Evolutionary conservation across 64 coral and sea anemone genomes (phyloP).

Genomic region (Actinia equina): DNA sequence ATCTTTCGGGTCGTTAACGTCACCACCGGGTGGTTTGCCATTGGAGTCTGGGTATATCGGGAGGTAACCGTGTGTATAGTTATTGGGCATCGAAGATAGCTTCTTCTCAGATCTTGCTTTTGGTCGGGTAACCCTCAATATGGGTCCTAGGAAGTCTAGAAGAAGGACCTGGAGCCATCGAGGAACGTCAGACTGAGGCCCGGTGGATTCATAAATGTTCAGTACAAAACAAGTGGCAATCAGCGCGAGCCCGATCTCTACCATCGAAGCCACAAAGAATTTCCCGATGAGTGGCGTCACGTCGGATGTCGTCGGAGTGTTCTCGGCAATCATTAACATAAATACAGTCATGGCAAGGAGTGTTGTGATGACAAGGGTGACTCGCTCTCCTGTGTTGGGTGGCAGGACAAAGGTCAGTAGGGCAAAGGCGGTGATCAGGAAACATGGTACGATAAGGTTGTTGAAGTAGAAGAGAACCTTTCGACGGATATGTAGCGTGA

Average conservation of each 20-base stretch:
- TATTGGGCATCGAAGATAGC: neutral
- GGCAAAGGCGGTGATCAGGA: conserved; percentile 90
- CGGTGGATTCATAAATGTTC: conserved; percentile 79
- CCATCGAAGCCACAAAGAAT: conserved; percentile 98
- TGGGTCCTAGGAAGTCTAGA: conserved; percentile 64
- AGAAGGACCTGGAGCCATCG: conserved; percentile 59
- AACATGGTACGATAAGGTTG: conserved; percentile 92
- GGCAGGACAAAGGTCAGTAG: conserved; percentile 93
- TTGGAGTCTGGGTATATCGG: conserved; percentile 71
- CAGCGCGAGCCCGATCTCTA: conserved; percentile 90
- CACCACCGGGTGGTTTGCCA: conserved; percentile 63
- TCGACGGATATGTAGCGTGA: conserved; percentile 84
- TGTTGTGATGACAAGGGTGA: conserved; percentile 95
- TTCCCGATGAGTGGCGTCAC: conserved; percentile 94
- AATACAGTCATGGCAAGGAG: conserved; percentile 95
- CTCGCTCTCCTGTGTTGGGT: conserved; percentile 89
- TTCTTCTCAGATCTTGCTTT: conserved; percentile 44
- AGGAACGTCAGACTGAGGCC: conserved; percentile 69
- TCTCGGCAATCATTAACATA: conserved; percentile 98
- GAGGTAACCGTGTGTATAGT: conserved; percentile 41
- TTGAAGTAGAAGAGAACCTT: conserved; percentile 97
- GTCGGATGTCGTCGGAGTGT: conserved; percentile 94
- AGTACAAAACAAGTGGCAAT: conserved; percentile 91
- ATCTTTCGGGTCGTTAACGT: conserved; percentile 61
- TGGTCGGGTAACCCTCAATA: conserved; percentile 65